Conservation (phyloP, 1,140 invertebrate genomes). For the Pomacea maculata region DNA sequence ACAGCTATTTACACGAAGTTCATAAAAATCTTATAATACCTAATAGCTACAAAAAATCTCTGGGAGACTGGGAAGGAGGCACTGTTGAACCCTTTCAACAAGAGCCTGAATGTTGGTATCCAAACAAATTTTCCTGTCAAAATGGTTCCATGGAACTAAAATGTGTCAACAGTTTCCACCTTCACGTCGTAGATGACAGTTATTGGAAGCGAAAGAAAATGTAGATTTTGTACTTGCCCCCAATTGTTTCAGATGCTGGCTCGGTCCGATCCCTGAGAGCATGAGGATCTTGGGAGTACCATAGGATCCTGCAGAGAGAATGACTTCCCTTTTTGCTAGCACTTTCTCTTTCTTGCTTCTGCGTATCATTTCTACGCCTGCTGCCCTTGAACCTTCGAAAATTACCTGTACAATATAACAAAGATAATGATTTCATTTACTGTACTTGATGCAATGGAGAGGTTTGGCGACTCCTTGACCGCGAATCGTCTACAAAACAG, state of each 20-base stretch:
- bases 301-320: constrained; percentile 80
- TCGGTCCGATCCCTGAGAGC: constrained; percentile 87
- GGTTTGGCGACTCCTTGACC: not conserved
- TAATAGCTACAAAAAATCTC: too few relatives aligned
- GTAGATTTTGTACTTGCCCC: constrained; percentile 22
- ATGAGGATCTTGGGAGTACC: constrained; percentile 89
- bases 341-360: constrained; percentile 69
- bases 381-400: constrained; percentile 34
- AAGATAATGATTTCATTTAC: not conserved
- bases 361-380: constrained; percentile 57
- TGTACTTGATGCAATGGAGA: not conserved
- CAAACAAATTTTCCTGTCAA: too few relatives aligned
- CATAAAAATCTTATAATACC: too few relatives aligned
- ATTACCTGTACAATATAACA: constrained; percentile 20
- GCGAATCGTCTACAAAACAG: too few relatives aligned
- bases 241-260: constrained; percentile 29
- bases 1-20: too few relatives aligned
- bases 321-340: constrained; percentile 81
- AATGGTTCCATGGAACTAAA: too few relatives aligned
- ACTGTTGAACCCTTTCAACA: too few relatives aligned
- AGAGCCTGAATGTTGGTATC: too few relatives aligned
- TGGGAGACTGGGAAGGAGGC: too few relatives aligned
- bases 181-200: too few relatives aligned
- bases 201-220: too few relatives aligned
- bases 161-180: too few relatives aligned